phyloP scores from a whole-genome alignment of 2,888 invertebrate species.

The Oscheius onirici region DNA sequence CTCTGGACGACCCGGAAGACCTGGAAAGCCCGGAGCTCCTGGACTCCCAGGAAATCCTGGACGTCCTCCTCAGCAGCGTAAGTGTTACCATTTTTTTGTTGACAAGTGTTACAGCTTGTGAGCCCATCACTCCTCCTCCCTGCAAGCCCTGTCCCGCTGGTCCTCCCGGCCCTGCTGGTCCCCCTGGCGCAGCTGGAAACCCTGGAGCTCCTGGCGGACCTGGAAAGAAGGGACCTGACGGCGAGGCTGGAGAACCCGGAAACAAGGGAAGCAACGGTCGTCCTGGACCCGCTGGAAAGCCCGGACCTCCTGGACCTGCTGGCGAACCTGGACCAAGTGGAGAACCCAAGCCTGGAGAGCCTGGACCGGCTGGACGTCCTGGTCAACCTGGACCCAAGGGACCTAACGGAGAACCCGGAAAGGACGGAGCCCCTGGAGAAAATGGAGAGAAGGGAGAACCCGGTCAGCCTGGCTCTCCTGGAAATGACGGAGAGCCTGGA shows the following conservation, averaged over 20 bases:
- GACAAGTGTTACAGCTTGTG: too few species aligned
- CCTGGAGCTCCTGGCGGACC: slow-evolving; percentile 39
- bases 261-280: slow-evolving; percentile 50
- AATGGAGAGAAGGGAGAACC: slow-evolving; percentile 54
- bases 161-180: slow-evolving; percentile 53
- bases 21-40: slow-evolving; percentile 68
- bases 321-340: slow-evolving; percentile 4
- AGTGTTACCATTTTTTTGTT: too few species aligned
- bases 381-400: slow-evolving; percentile 4
- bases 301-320: slow-evolving; percentile 12
- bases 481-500: slow-evolving; percentile 57
- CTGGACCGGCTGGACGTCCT: slow-evolving; percentile 8
- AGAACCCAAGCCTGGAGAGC: slow-evolving; percentile 31
- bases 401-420: slow-evolving; percentile 37
- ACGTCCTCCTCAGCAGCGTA: slow-evolving; percentile 65
- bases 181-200: slow-evolving; percentile 56
- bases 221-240: slow-evolving; percentile 43
- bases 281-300: slow-evolving; percentile 46
- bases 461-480: slow-evolving; percentile 52
- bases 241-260: slow-evolving; percentile 37
- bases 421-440: slow-evolving; percentile 47
- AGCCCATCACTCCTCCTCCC: slow-evolving; percentile 69
- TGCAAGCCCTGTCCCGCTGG: slow-evolving; percentile 69
- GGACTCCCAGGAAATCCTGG: slow-evolving; percentile 70
- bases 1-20: slow-evolving; percentile 64